phyloP scores from a whole-genome alignment of 2,797 vertebrate species.

The Taeniopygia guttata region DNA sequence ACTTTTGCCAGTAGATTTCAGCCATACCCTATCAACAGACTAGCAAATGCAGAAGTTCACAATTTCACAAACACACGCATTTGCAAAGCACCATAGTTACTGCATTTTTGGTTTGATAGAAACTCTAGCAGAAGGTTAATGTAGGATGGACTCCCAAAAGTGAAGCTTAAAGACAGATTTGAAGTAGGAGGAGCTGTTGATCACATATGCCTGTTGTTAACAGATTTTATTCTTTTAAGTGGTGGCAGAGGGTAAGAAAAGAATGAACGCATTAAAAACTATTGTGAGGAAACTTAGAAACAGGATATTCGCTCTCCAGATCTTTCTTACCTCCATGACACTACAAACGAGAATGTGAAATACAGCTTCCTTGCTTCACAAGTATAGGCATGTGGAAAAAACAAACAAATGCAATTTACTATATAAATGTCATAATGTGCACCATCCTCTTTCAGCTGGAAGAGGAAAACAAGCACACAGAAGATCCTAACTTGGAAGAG shows the following conservation, averaged over 20 bases:
- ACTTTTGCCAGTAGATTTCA: slow-evolving; percentile 48
- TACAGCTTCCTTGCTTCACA: neutral
- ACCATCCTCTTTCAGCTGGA: neutral
- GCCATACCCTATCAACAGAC: neutral
- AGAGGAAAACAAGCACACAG: neutral
- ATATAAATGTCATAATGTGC: neutral
- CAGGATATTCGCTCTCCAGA: neutral
- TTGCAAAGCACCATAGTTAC: slow-evolving; percentile 28
- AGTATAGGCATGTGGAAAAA: neutral
- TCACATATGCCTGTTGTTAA: slow-evolving; percentile 59
- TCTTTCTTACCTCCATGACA: neutral
- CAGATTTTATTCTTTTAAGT: slow-evolving; percentile 49
- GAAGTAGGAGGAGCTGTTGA: slow-evolving; percentile 52
- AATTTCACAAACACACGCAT: neutral
- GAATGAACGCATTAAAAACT: neutral
- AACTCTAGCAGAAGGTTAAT: slow-evolving; percentile 59
- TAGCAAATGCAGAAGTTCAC: slow-evolving; percentile 1
- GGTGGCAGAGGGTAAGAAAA: slow-evolving; percentile 22
- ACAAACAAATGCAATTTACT: neutral
- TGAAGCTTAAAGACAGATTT: slow-evolving; percentile 51
- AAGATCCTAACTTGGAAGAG: neutral
- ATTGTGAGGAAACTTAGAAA: neutral
- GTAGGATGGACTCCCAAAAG: slow-evolving; percentile 56
- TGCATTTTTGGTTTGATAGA: neutral
- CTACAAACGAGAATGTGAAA: neutral